Evolutionary conservation across 2,113 vertebrate genomes (phyloP).

Genomic region (Chloropsis cyanopogon): DNA sequence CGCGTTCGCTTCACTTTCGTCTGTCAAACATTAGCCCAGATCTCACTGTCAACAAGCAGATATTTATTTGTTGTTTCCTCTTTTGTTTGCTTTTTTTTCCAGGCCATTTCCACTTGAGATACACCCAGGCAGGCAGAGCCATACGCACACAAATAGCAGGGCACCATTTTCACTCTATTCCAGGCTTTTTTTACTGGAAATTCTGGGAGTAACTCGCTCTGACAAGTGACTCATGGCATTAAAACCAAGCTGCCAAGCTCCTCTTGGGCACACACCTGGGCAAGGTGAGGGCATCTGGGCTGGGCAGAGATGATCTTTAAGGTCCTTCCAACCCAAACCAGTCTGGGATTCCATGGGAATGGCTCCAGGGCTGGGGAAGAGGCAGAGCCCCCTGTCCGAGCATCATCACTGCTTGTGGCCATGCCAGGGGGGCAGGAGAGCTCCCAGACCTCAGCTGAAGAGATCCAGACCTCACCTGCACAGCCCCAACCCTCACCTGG

Average conservation of each 20-base stretch:
- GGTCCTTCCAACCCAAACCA: background rate
- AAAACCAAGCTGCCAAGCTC: background rate
- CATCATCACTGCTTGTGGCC: background rate
- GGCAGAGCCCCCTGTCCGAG: background rate
- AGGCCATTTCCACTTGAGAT: background rate
- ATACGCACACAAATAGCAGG: background rate
- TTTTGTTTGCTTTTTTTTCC: background rate
- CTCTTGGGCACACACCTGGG: background rate
- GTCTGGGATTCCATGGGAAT: background rate
- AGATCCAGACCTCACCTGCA: background rate
- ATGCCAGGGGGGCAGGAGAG: background rate
- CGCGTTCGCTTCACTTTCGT: background rate
- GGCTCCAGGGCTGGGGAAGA: background rate
- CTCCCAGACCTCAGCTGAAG: background rate
- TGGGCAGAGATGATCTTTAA: background rate
- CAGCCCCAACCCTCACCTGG: background rate
- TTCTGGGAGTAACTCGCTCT: background rate
- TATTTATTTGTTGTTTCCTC: conserved; percentile 11
- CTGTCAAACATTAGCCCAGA: background rate
- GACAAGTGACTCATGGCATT: background rate
- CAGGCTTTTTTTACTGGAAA: background rate
- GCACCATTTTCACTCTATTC: background rate
- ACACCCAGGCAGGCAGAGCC: background rate
- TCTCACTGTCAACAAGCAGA: background rate
- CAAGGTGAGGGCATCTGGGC: background rate